These are phyloP conservation scores for Amblyopsis rosae DNA, from an alignment of 2,113 vertebrate species.

Conservation along the genomic window DNA sequence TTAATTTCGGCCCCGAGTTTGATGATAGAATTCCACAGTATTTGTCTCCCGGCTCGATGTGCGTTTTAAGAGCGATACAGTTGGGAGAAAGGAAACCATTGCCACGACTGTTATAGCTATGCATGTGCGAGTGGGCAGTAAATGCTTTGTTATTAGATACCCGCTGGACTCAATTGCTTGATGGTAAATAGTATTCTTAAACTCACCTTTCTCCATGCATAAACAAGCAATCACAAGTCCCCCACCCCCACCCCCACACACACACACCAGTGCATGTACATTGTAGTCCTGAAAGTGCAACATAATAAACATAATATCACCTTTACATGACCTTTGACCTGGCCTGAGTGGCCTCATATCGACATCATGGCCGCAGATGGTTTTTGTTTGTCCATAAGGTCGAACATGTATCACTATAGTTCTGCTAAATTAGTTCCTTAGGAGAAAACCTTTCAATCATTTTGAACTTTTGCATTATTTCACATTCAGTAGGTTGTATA, in stretches of 20 bases:
- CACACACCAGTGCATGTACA: background rate
- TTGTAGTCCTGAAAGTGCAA: background rate
- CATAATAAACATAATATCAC: slow-evolving; percentile 16
- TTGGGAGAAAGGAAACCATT: slow-evolving; percentile 48
- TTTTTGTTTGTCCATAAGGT: too few species aligned
- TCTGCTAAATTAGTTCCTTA: too few species aligned
- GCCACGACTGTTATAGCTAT: slow-evolving; percentile 67
- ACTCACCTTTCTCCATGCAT: slow-evolving; percentile 62
- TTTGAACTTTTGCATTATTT: too few species aligned
- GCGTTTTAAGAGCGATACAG: slow-evolving; percentile 59
- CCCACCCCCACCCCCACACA: slow-evolving; percentile 1
- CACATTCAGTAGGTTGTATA: too few species aligned
- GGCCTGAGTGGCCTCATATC: background rate
- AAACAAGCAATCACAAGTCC: slow-evolving; percentile 53
- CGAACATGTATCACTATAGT: too few species aligned
- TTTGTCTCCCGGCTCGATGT: slow-evolving; percentile 60
- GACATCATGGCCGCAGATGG: too few species aligned
- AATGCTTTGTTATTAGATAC: slow-evolving; percentile 76
- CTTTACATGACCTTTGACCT: background rate
- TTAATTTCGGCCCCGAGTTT: slow-evolving; percentile 76
- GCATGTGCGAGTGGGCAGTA: slow-evolving; percentile 72
- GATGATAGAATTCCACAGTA: slow-evolving; percentile 73
- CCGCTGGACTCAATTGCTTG: slow-evolving; percentile 68
- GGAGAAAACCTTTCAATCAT: too few species aligned
- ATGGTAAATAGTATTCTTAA: slow-evolving; percentile 59